Conservation (phyloP, 2,113 vertebrate genomes). For the Manacus vitellinus region DNA sequence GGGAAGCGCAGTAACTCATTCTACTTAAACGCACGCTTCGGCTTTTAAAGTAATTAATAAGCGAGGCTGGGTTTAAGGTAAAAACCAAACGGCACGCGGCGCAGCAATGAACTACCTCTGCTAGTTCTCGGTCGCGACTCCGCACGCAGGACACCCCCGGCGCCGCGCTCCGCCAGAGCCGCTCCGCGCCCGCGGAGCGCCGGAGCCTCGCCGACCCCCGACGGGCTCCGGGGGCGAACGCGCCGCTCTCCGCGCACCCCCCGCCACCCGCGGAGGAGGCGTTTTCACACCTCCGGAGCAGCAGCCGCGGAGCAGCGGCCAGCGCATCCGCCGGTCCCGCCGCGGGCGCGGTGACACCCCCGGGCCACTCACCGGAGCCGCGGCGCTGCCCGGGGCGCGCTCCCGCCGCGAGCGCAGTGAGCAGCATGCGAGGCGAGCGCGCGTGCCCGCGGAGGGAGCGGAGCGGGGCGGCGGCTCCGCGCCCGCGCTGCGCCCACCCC, state of each 20-base stretch:
- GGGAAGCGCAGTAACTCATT: not conserved
- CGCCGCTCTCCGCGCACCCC: not conserved
- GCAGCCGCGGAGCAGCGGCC: not conserved
- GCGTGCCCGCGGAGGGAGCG: slow-evolving; percentile 36
- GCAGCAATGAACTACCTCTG: not conserved
- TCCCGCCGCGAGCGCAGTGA: slow-evolving; percentile 11
- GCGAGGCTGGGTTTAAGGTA: too few species aligned
- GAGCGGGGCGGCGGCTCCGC: too few species aligned
- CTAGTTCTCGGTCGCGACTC: accelerated
- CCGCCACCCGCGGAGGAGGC: not conserved
- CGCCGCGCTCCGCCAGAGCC: not conserved
- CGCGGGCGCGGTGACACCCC: not conserved
- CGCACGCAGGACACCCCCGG: not conserved
- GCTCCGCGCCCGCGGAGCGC: not conserved
- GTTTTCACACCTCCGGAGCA: not conserved
- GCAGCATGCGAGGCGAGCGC: slow-evolving; percentile 23
- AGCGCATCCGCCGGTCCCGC: not conserved
- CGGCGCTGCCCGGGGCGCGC: not conserved
- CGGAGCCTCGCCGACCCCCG: not conserved
- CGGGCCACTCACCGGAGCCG: slow-evolving; percentile 32
- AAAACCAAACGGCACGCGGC: not conserved
- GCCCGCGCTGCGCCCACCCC: too few species aligned
- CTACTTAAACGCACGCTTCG: not conserved
- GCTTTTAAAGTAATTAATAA: not conserved
- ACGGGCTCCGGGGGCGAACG: not conserved